These are phyloP conservation scores for Trogon surrucura DNA, from an alignment of 2,113 vertebrate genomes.

Conservation along the genomic window DNA sequence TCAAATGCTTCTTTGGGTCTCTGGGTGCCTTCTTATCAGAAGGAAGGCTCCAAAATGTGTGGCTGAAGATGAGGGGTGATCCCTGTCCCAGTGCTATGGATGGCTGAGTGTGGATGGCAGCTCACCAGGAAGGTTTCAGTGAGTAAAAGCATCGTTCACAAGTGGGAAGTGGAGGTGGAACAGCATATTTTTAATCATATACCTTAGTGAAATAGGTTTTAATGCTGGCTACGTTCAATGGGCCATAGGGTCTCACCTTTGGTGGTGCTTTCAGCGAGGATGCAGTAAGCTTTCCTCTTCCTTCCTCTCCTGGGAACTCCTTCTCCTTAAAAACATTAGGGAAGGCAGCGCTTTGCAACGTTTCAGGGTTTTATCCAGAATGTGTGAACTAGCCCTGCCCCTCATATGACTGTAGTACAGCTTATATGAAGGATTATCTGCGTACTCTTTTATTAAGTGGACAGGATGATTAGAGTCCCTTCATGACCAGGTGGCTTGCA, in stretches of 20 bases:
- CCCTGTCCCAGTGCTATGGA: not conserved
- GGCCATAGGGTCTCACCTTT: not conserved
- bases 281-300: not conserved
- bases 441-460: not conserved
- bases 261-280: not conserved
- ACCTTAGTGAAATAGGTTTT: not conserved
- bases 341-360: not conserved
- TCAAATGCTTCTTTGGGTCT: not conserved
- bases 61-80: not conserved
- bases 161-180: not conserved
- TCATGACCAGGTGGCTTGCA: not conserved
- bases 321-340: not conserved
- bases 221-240: not conserved
- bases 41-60: not conserved
- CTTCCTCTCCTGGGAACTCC: not conserved
- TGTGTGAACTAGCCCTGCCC: not conserved
- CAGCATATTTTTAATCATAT: fast-evolving
- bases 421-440: not conserved
- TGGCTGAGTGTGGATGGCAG: not conserved
- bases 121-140: not conserved
- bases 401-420: not conserved
- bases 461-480: not conserved
- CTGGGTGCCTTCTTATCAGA: not conserved
- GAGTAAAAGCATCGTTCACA: not conserved
- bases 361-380: not conserved